A percentile compares a stretch with the other conserved stretches of the same genome.
phyloP scores from a whole-genome alignment of 2,888 invertebrate genomes.

The Dasypogon diadema region DNA sequence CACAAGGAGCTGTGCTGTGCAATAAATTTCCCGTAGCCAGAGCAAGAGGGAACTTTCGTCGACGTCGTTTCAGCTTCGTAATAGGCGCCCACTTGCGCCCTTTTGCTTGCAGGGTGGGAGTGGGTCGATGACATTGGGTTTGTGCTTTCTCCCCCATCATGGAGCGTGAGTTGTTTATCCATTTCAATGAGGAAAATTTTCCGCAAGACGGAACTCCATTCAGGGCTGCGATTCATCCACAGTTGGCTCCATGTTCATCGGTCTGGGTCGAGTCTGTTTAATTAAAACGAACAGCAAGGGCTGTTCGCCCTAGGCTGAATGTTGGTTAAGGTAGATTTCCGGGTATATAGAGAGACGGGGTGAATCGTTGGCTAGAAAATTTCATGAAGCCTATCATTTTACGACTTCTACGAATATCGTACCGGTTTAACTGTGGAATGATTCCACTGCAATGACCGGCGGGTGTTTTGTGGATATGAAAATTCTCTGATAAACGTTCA shows the following conservation, averaged over 20 bases:
- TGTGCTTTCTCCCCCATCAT: conserved; percentile 4
- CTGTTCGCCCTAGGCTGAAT: neutral
- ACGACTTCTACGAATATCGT: conserved; percentile 31
- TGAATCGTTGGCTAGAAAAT: conserved; percentile 25
- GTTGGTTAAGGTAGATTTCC: conserved; percentile 26
- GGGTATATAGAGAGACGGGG: conserved; percentile 3
- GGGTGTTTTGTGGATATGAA: too few relatives aligned
- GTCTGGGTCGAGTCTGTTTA: conserved; percentile 44
- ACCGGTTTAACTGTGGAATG: conserved; percentile 40
- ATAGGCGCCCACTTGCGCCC: neutral
- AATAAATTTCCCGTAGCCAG: conserved; percentile 20
- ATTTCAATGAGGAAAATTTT: conserved; percentile 50
- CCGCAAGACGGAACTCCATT: conserved; percentile 55
- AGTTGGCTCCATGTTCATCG: conserved; percentile 17
- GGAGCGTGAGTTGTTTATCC: conserved; percentile 33
- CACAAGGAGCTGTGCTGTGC: conserved; percentile 29
- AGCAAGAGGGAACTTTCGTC: neutral
- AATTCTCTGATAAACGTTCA: too few relatives aligned
- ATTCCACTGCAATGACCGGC: conserved; percentile 38
- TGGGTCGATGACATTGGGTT: conserved; percentile 43
- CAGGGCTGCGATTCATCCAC: conserved; percentile 45
- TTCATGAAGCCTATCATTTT: conserved; percentile 42
- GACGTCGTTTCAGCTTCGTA: neutral
- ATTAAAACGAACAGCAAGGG: conserved; percentile 16
- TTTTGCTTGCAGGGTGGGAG: neutral